phyloP scores from a whole-genome alignment of 2,888 invertebrate species.

The Pediacus dermestoides region DNA sequence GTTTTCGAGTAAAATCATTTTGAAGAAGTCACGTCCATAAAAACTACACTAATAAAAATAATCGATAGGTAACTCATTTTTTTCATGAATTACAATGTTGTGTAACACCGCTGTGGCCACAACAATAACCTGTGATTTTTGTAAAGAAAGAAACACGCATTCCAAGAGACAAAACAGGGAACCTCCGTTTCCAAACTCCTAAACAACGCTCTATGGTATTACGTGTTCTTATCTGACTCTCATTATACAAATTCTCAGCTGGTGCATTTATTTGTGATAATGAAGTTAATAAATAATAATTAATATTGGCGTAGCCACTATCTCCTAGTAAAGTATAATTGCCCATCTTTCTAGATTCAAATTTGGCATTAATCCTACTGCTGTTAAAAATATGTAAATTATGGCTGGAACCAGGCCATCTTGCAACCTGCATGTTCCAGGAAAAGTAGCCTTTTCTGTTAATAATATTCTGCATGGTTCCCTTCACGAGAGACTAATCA shows the following conservation, averaged over 20 bases:
- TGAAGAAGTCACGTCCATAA: too few relatives aligned
- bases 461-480: too few relatives aligned
- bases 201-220: conserved; percentile 13
- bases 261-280: conserved; percentile 20
- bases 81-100: conserved; percentile 7
- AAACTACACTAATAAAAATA: too few relatives aligned
- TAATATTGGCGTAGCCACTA: conserved; percentile 24
- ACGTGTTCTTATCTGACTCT: conserved; percentile 23
- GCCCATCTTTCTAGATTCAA: conserved; percentile 12
- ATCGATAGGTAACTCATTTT: too few relatives aligned
- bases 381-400: conserved; percentile 17
- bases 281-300: conserved; percentile 30
- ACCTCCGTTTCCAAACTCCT: conserved; percentile 5
- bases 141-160: conserved; percentile 6
- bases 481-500: too few relatives aligned
- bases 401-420: conserved; percentile 12
- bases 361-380: conserved; percentile 10
- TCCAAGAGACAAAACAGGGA: conserved; percentile 3
- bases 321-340: conserved; percentile 29
- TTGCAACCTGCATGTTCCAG: conserved; percentile 17
- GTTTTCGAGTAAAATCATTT: too few relatives aligned
- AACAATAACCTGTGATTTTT: neutral
- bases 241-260: conserved; percentile 26
- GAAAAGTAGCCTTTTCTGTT: conserved; percentile 20
- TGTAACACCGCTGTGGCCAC: conserved; percentile 8